Percentiles rank a stretch among this genome's conserved stretches.
These are phyloP conservation scores for Camponotus pennsylvanicus DNA, from an alignment of 1,140 invertebrate species.

Conservation along the genomic window DNA sequence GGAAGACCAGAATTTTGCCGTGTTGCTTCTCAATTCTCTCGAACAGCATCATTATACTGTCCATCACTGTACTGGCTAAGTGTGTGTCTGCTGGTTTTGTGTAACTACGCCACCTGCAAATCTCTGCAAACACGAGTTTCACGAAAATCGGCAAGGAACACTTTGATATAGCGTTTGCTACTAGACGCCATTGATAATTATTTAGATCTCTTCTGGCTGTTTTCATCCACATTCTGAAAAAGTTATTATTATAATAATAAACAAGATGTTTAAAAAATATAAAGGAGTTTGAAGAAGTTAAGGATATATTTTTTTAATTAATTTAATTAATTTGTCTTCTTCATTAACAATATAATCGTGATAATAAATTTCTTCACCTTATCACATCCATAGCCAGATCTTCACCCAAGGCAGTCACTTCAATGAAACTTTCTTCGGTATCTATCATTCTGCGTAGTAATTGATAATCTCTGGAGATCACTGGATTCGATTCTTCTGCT, in stretches of 20 bases:
- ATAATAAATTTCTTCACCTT: slow-evolving; percentile 86
- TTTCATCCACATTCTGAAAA: slow-evolving; percentile 95
- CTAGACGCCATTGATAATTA: slow-evolving; percentile 97
- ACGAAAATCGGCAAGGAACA: slow-evolving; percentile 99
- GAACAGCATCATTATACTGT: slow-evolving; percentile 98
- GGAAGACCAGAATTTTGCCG: slow-evolving; percentile 96
- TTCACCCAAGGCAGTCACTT: slow-evolving; percentile 96
- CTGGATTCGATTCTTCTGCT: slow-evolving; percentile 94
- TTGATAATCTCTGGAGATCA: slow-evolving; percentile 95
- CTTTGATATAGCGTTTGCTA: slow-evolving; percentile 96
- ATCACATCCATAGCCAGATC: slow-evolving; percentile 97
- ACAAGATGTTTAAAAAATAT: not conserved
- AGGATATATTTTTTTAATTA: slow-evolving; percentile 48
- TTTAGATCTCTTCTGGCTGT: slow-evolving; percentile 95
- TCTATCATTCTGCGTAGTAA: slow-evolving; percentile 96
- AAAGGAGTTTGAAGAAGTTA: not conserved
- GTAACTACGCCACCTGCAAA: slow-evolving; percentile 98
- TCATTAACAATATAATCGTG: not conserved
- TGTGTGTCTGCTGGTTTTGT: slow-evolving; percentile 97
- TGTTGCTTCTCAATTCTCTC: slow-evolving; percentile 98
- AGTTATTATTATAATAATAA: slow-evolving; percentile 32
- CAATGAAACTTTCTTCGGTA: slow-evolving; percentile 96
- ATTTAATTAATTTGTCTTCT: not conserved
- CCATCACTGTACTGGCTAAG: slow-evolving; percentile 97
- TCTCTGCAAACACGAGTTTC: slow-evolving; percentile 98